Evolutionary conservation across 2,113 vertebrate species (phyloP), one percentile per base, ranked within the genome.

Genomic region (Pavo muticus): DNA sequence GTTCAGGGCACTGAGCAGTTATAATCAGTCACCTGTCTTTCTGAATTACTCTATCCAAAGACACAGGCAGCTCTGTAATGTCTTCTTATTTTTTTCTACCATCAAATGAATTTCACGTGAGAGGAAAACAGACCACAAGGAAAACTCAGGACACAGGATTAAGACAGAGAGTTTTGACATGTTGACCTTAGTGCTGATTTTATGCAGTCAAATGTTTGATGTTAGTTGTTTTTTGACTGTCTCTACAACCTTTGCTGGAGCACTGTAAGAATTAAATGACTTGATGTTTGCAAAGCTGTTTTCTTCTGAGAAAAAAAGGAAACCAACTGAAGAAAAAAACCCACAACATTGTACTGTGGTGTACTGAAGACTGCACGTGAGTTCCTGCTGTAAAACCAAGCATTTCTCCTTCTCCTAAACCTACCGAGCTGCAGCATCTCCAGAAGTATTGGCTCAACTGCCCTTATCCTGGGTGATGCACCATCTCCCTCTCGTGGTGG

Each of bases 1-100:
- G 71, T 85, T 94, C 56, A 71, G 60, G 68, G 72, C 87, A 74
- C 32, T 70, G 63, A 6, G 45, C 45, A 27, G 54, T 42, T 81
- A 59, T 32, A 81, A 94, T 90, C 88, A 90, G 61, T 93, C 93
- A 78, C 69, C 91, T 95, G 90, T 93, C 91, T 75, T 87, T 75
- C 73, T 91, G 90, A 90, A 96, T 95, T 93, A 81, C 44, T 78
- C 50, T 72, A 64, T 80, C 71, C 42, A 52, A 84, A 90, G 70
- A 12, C 47, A 74, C 1, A 10, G 39, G 18, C 57, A 65, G 32
- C 21, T 81, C 73, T 75, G 37, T 24, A 63, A 72, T 2, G 0
- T 68, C 72, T 87, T 57, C 61, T 74, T 57, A 30, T 30, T n/a
- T 21, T 70, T 79, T 54, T 35, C 42, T 45, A 14, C 44, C 37